Base-by-base conservation (phyloP, 2,797 vertebrate species). In the Apogon hyalosoma region DNA sequence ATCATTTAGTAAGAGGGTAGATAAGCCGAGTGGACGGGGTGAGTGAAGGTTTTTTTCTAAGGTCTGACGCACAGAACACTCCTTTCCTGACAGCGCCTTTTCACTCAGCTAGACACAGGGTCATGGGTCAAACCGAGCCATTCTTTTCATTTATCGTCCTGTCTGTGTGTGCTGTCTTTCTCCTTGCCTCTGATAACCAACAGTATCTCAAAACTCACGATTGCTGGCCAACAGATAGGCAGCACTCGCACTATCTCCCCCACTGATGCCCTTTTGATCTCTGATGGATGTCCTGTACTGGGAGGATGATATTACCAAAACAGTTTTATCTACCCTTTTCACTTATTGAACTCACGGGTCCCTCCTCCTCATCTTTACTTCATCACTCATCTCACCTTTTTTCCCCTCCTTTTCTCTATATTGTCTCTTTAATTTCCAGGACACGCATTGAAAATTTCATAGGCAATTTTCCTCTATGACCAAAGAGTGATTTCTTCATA, bases 11-110 rank as follows among this genome's bases (percentile, higher is more conserved):
- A 72, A 1, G n/a, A 66, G 67, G 33, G 40, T 31, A 80, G 87
- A 90, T 89, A 88, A 89, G 83, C 72, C 14, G 63, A 78, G 67
- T 58, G 68, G 49, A 64, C 3, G 53, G 50, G 60, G 31, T 61
- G 79, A 74, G 56, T 43, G 72, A 66, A 39, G 55, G 59, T 43
- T 53, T 76, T 79, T 78, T 49, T 77, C 48, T 24, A 58, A 36
- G 31, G 58, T 81, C 53, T 89, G 90, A 90, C 75, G 85, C 83
- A 88, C 75, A 33, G 46, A 31, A 16, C 15, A 18, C 66, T 55
- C 40, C 68, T 63, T 87, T 82, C 77, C 82, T 76, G 80, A 75
- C 59, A 8, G 63, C 41, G 36, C 68, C 79, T 57, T 39, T 51
- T 48, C 36, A 12, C 54, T 48, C 55, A 7, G 31, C 1, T 28